phyloP scores from a whole-genome alignment of 2,888 invertebrate genomes.

The Tridacna crocea region DNA sequence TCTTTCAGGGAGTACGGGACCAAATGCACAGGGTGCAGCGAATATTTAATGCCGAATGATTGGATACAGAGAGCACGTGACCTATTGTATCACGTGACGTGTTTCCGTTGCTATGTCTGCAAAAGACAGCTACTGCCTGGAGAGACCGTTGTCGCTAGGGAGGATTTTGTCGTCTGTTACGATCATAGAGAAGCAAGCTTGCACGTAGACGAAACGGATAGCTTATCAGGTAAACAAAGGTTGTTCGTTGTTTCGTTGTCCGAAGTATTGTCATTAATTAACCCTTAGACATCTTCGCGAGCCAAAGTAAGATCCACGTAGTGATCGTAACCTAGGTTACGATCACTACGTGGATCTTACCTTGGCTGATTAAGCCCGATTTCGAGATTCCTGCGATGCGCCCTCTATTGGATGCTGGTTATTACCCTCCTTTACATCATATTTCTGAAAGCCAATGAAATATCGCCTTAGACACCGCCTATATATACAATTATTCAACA shows the following conservation, averaged over 20 bases:
- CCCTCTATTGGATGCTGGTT: no score
- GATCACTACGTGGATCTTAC: no score
- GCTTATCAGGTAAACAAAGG: slow-evolving; percentile 82
- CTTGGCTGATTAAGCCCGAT: no score
- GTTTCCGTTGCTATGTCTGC: slow-evolving; percentile 97
- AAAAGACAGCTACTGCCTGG: slow-evolving; percentile 86
- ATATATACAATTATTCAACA: no score
- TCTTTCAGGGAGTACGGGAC: slow-evolving; percentile 95
- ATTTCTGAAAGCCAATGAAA: no score
- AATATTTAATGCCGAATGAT: slow-evolving; percentile 96
- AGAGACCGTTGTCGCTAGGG: slow-evolving; percentile 98
- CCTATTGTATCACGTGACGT: slow-evolving; percentile 96
- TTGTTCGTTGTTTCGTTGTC: no score
- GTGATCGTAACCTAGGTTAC: no score
- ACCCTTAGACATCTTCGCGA: no score
- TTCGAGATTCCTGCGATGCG: no score
- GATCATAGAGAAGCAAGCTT: slow-evolving; percentile 91
- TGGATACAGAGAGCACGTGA: slow-evolving; percentile 98
- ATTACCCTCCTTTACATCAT: no score
- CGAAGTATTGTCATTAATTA: neutral
- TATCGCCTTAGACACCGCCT: no score
- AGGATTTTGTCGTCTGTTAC: slow-evolving; percentile 97
- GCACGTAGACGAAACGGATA: slow-evolving; percentile 94
- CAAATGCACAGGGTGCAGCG: slow-evolving; percentile 97
- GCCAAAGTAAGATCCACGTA: no score